phyloP scores from a whole-genome alignment of 2,113 vertebrate genomes.

The Cynocephalus volans region DNA sequence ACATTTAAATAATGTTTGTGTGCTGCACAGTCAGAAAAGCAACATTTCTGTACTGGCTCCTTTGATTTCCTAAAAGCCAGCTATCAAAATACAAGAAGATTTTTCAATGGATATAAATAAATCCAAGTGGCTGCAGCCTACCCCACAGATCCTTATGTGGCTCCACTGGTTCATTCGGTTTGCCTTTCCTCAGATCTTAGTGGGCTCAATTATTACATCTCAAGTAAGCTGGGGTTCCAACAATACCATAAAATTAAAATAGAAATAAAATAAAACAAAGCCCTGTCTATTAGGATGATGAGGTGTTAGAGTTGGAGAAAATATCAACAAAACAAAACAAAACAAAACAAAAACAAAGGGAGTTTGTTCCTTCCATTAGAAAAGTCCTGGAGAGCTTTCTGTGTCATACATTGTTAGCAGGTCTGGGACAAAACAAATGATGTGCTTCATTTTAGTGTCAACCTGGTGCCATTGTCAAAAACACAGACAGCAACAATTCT shows the following conservation, averaged over 20 bases:
- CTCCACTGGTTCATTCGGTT: slow-evolving; percentile 73
- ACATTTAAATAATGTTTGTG: slow-evolving; percentile 87
- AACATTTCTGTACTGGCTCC: slow-evolving; percentile 75
- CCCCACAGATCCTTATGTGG: slow-evolving; percentile 65
- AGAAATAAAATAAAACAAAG: background rate
- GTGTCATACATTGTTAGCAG: background rate
- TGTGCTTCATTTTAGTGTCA: background rate
- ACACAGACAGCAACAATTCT: background rate
- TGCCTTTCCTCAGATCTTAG: slow-evolving; percentile 77
- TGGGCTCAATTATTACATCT: slow-evolving; percentile 81
- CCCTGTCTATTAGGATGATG: slow-evolving; percentile 62
- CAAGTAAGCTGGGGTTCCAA: slow-evolving; percentile 80
- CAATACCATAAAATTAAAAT: slow-evolving; percentile 75
- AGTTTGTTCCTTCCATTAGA: slow-evolving; percentile 34
- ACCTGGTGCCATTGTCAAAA: background rate
- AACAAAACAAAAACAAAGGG: slow-evolving; percentile 1
- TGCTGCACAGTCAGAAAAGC: slow-evolving; percentile 79
- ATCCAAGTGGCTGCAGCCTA: slow-evolving; percentile 82
- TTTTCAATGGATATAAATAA: slow-evolving; percentile 82
- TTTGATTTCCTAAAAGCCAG: slow-evolving; percentile 87
- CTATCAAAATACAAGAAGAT: slow-evolving; percentile 82
- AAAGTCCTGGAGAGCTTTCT: slow-evolving; percentile 58
- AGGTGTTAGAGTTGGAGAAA: background rate
- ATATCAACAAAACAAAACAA: background rate
- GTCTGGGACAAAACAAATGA: background rate